Evolutionary conservation across 1,140 invertebrate species (phyloP), one percentile per base, ranked within the genome.

Genomic region (Diabrotica virgifera): DNA sequence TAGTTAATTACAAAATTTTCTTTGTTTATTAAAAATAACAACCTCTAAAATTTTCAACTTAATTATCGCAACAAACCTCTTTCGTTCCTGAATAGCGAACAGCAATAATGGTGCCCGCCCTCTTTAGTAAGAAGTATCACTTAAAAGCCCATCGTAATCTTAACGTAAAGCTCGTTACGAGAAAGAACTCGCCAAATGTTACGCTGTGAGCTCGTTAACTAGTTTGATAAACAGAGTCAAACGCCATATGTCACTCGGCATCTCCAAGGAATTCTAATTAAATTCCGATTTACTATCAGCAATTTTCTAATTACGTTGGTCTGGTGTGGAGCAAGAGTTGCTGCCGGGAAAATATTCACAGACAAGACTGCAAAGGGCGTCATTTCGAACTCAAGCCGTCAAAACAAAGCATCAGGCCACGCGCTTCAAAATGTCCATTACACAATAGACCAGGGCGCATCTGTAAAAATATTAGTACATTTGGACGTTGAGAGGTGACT

Each of bases 301-400:
- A 46, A 46, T 46, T 46, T 46, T 46, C 40, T 46, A 46, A 46
- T 46, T 46, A 46, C 40, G 40, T 46, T 46, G 40, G 40, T 46
- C 40, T 46, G 40, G 40, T 46, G n/a, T 46, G 40, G 8, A 46
- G 40, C 6, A n/a, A 24, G 24, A 24, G 40, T 6, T 10, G 40
- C 40, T 10, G 40, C 40, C 4, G n/a, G 40, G 8, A n/a, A 46
- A 46, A 46, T 46, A n/a, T 46, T n/a, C n/a, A 3, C 40, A 46
- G 40, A 46, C 40, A n/a, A n/a, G 40, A n/a, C 40, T 46, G 40
- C 2, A n/a, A 46, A 46, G n/a, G n/a, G 40, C 40, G 40, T 8
- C n/a, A 46, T 46, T 46, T 46, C 8, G 8, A 46, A 46, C 8
- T 46, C 40, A 46, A 6, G 3, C 8, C 40, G 40, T 46, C 40